Percentiles rank a stretch among this genome's conserved stretches.
Evolutionary conservation across 2,888 invertebrate species (phyloP).

Genomic region (Conchocele bisecta): DNA sequence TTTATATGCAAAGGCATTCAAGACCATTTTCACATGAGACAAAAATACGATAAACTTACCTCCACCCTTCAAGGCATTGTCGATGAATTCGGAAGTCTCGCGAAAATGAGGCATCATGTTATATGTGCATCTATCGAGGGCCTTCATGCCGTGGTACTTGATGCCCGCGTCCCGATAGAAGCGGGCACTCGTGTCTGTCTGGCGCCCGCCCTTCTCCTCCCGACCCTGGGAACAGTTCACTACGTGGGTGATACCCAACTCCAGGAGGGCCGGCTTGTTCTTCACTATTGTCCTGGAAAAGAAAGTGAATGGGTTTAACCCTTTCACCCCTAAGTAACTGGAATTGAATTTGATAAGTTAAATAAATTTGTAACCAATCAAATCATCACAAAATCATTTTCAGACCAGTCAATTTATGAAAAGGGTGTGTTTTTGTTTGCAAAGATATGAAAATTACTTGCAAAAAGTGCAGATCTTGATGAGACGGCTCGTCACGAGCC

Average conservation of each 20-base stretch:
- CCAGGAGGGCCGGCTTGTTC: conserved; percentile 89
- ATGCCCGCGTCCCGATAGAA: conserved; percentile 89
- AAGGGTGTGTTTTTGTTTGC: no score
- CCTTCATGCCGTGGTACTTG: conserved; percentile 90
- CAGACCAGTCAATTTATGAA: no score
- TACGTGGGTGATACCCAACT: conserved; percentile 92
- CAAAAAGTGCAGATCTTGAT: no score
- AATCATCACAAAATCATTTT: no score
- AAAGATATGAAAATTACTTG: no score
- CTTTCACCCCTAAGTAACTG: no score
- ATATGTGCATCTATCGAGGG: conserved; percentile 90
- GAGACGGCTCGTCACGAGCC: no score
- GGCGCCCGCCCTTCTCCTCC: conserved; percentile 83
- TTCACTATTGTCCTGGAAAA: conserved; percentile 88
- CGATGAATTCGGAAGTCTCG: conserved; percentile 91
- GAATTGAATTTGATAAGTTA: no score
- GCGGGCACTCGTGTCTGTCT: conserved; percentile 90
- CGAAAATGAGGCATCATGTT: conserved; percentile 92
- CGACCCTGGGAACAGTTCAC: conserved; percentile 93
- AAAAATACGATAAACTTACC: no score
- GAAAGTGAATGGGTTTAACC: background rate
- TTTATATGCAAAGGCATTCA: no score
- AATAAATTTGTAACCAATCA: no score
- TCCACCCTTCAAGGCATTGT: conserved; percentile 85
- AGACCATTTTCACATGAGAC: no score